Evolutionary conservation across 2,888 invertebrate species (phyloP).

Genomic region (Apodemia duryi): DNA sequence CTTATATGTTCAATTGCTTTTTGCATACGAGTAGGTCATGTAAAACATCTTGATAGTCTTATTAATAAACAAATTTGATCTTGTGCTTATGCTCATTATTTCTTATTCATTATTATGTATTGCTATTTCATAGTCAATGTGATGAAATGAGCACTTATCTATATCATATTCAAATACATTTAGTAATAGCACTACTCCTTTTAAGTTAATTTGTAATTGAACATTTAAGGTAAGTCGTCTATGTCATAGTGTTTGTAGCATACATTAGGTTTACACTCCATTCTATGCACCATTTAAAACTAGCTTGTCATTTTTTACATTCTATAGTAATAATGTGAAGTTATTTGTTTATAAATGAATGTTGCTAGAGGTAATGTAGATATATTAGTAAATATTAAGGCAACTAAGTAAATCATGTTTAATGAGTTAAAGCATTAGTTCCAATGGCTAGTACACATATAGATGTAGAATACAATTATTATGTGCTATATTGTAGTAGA

Average conservation of each 20-base stretch:
- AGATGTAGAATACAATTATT: not conserved
- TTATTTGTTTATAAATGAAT: not conserved
- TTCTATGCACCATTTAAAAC: not conserved
- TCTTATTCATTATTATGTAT: not conserved
- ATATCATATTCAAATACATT: not conserved
- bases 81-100: not conserved
- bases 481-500: too few relatives aligned
- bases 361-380: not conserved
- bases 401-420: not conserved
- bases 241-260: not conserved
- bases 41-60: not conserved
- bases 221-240: not conserved
- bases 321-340: not conserved
- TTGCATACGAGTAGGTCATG: not conserved
- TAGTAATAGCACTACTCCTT: not conserved
- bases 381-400: not conserved
- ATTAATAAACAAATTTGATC: not conserved
- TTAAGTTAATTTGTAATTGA: not conserved
- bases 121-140: not conserved
- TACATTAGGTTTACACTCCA: not conserved
- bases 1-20: slow-evolving; percentile 1
- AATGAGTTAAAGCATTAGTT: not conserved
- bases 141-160: not conserved
- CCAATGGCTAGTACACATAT: not conserved
- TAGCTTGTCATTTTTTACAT: not conserved